Conservation (phyloP, 92 coral and sea anemone genomes). For the Parazoanthus atlanticus region DNA sequence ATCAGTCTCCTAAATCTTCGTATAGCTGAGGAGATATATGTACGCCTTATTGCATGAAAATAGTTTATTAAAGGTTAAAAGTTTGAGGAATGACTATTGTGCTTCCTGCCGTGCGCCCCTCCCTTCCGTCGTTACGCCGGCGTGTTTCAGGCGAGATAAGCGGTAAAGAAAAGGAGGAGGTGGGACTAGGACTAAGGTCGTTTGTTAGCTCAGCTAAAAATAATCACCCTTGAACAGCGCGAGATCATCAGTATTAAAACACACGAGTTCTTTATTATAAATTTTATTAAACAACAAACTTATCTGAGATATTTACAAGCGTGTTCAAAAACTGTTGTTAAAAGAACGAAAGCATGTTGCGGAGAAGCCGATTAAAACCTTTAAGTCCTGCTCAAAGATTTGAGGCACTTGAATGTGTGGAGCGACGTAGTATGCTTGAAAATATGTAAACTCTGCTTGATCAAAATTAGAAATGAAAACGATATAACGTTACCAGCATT, state of each 20-base stretch:
- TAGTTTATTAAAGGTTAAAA: constrained; percentile 30
- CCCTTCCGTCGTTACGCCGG: constrained; percentile 41
- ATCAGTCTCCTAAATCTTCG: background rate
- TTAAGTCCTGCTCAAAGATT: constrained; percentile 14
- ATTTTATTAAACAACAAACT: constrained; percentile 25
- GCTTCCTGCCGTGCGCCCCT: constrained; percentile 21
- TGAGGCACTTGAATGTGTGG: background rate
- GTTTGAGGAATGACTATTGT: constrained; percentile 12
- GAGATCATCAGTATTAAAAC: background rate
- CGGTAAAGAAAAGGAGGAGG: background rate
- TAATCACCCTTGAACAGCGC: background rate
- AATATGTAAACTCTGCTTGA: background rate
- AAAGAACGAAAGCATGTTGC: background rate
- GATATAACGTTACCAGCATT: background rate
- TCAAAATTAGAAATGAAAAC: background rate
- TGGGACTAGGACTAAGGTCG: background rate
- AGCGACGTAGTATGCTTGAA: no score
- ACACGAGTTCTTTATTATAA: constrained; percentile 3
- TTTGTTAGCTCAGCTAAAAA: constrained; percentile 17
- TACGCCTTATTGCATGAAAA: background rate
- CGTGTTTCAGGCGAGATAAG: constrained; percentile 30
- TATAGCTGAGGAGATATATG: background rate
- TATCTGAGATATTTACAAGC: constrained; percentile 14
- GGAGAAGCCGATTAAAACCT: background rate
- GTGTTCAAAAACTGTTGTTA: background rate